These are phyloP conservation scores for Tetragonula clypearis DNA, from an alignment of 1,140 invertebrate species.

Conservation along the genomic window DNA sequence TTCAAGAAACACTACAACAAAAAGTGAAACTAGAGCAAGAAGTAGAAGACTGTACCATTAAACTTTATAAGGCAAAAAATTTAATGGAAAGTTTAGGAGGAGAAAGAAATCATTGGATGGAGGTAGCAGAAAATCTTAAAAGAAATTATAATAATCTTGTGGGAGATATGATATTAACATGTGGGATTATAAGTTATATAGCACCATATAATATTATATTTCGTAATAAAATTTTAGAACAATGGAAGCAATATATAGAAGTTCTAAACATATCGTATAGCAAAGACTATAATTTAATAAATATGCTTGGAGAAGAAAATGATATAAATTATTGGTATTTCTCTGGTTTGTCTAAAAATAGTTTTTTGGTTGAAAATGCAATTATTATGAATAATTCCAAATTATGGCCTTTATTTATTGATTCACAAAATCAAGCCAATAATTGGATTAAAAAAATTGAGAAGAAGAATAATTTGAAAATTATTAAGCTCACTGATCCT, in stretches of 20 bases:
- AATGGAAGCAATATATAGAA: constrained; percentile 83
- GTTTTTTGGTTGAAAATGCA: constrained; percentile 87
- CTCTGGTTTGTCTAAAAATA: constrained; percentile 85
- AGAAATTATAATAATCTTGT: constrained; percentile 84
- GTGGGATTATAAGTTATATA: constrained; percentile 86
- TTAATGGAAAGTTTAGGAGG: constrained; percentile 85
- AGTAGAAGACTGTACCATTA: constrained; percentile 83
- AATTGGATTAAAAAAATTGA: constrained; percentile 88
- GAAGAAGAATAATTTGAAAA: constrained; percentile 83
- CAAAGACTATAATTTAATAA: constrained; percentile 82
- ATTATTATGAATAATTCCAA: constrained; percentile 83
- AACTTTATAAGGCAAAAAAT: constrained; percentile 87
- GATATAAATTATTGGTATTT: constrained; percentile 85
- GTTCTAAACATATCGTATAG: constrained; percentile 84
- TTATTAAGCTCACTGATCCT: constrained; percentile 83
- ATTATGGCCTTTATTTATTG: constrained; percentile 87
- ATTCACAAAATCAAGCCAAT: constrained; percentile 88
- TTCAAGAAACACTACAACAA: constrained; percentile 79
- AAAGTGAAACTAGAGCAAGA: constrained; percentile 83
- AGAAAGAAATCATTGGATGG: constrained; percentile 87
- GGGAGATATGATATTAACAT: constrained; percentile 86
- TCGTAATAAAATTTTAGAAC: constrained; percentile 77
- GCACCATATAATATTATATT: constrained; percentile 83
- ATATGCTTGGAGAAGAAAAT: constrained; percentile 84
- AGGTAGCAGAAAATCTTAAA: constrained; percentile 83